A percentile compares a stretch with the other conserved stretches of the same genome.
Evolutionary conservation across 1,140 invertebrate species (phyloP).

Genomic region (Diabrotica undecimpunctata): DNA sequence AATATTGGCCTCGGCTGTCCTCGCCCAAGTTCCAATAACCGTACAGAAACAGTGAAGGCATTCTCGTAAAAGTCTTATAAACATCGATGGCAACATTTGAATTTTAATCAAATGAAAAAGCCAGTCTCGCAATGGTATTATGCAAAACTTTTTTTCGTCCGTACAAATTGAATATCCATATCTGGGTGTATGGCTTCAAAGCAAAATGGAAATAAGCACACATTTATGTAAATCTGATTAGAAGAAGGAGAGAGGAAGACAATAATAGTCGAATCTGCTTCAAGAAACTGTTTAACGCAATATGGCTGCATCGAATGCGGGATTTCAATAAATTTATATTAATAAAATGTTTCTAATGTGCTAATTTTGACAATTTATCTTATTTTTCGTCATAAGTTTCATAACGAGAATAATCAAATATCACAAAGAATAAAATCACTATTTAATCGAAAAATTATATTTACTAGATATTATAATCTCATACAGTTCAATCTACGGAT

Average conservation of each 20-base stretch:
- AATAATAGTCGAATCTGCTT: neutral
- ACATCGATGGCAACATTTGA: slow-evolving; percentile 2
- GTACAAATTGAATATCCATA: slow-evolving; percentile 1
- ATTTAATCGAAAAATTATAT: no score
- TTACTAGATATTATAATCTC: no score
- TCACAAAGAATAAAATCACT: no score
- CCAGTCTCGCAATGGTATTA: neutral
- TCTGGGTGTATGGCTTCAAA: neutral
- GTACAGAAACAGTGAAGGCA: neutral
- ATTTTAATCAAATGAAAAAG: slow-evolving; percentile 3
- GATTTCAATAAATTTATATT: no score
- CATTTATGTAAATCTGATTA: slow-evolving; percentile 3
- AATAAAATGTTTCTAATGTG: no score
- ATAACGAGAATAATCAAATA: no score
- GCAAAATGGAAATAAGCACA: slow-evolving; percentile 2
- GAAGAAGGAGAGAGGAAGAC: neutral
- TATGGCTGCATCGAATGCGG: neutral
- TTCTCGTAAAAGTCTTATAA: neutral
- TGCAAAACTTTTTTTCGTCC: neutral
- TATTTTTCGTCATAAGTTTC: no score
- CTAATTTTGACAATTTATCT: no score
- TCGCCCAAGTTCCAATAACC: neutral
- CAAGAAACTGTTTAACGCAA: neutral
- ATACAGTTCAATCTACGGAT: no score
- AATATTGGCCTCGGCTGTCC: neutral